Base-by-base conservation (phyloP, 1,140 invertebrate genomes). In the Megalonaias nervosa region DNA sequence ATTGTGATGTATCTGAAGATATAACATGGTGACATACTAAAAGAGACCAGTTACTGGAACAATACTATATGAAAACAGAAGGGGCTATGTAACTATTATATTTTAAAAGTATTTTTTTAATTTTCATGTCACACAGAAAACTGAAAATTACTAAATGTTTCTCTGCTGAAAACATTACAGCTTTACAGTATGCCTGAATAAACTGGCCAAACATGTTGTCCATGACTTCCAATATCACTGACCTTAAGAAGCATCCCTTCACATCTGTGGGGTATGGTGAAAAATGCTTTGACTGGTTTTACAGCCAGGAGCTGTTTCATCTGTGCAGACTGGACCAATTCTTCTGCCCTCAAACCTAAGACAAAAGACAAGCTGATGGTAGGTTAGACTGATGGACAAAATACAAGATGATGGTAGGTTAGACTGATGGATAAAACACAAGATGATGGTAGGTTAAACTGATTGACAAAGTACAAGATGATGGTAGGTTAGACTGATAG, bases 231-330 rank as follows among this genome's bases (percentile, higher is more conserved):
- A 48, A 48, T 21, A 71, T 21, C 0, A 59, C 71, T 64, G 77
- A 91, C 91, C 84, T 94, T 94, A 12, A 94, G 85, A n/a, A 95
- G 86, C 13, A 92, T 91, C 5, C 94, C 94, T 86, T 95, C 94
- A 89, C 93, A 94, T 72, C 93, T 86, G 21, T 91, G 90, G 0
- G 93, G 94, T 23, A 92, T 92, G 66, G 92, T 91, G 71, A 93
- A 92, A 58, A 94, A 84, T 69, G 92, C 90, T 84, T 93, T 92
- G 48, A 94, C 91, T 15, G 94, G 93, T 67, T 93, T 85, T 9
- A 95, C 93, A 85, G 91, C 92, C n/a, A 94, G 84, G 12, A 95
- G 91, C 84, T 94, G 94, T 67, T 93, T 92, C 92, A 94, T 94
- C 79, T 93, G 93, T 26, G 89, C 85, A 78, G 93, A 93, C 74